Conservation (phyloP, 2,113 vertebrate genomes). For the Misgurnus mizolepis region DNA sequence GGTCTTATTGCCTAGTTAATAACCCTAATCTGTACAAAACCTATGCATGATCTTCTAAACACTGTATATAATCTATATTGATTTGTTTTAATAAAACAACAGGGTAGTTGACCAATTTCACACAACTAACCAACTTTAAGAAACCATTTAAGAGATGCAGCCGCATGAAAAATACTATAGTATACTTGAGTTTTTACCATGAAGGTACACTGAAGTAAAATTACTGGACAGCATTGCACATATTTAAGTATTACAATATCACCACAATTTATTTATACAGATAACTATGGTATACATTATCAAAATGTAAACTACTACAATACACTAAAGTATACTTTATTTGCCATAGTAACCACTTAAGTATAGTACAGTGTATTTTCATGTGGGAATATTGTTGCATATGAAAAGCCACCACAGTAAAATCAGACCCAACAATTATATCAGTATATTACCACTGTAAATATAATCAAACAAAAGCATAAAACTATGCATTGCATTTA, state of each 20-base stretch:
- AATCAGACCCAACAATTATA: not conserved
- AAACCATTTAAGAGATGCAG: not conserved
- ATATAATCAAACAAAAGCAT: not conserved
- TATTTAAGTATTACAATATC: no score
- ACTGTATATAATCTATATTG: not conserved
- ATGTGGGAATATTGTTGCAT: not conserved
- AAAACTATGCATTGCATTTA: not conserved
- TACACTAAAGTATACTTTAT: no score
- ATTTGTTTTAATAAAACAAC: not conserved
- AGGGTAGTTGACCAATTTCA: not conserved
- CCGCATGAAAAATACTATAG: no score
- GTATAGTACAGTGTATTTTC: no score
- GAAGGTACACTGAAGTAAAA: no score
- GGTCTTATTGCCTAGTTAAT: no score
- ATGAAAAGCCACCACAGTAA: slow-evolving; percentile 13
- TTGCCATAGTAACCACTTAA: no score
- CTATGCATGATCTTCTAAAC: not conserved
- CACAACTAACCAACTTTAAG: not conserved
- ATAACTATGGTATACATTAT: no score
- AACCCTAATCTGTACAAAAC: no score
- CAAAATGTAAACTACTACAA: not conserved
- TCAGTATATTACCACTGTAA: not conserved
- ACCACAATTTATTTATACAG: no score
- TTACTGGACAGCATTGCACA: no score
- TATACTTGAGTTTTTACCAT: no score